Conservation (phyloP, 2,888 invertebrate genomes). For the Odontomyia ornata region DNA sequence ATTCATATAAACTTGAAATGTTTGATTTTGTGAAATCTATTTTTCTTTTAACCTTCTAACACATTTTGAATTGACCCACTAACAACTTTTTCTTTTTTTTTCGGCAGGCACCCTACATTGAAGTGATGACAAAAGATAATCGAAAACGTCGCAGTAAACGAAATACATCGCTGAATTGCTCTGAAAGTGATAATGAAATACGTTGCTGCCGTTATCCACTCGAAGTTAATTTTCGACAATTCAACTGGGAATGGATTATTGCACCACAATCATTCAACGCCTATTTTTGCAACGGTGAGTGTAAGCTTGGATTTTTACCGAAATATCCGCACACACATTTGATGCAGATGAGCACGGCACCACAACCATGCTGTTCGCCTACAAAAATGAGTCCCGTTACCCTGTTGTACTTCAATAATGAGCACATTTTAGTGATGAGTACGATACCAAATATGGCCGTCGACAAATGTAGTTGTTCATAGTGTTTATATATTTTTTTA, state of each 20-base stretch:
- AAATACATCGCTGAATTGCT: conserved; percentile 84
- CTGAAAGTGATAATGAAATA: conserved; percentile 75
- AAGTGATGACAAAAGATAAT: conserved; percentile 59
- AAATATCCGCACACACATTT: conserved; percentile 89
- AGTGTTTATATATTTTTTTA: conserved; percentile 55
- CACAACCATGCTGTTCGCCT: conserved; percentile 93
- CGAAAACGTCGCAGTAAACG: conserved; percentile 75
- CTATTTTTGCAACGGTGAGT: conserved; percentile 95
- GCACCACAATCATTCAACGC: conserved; percentile 95
- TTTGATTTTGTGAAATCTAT: too few species aligned
- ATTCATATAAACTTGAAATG: too few species aligned
- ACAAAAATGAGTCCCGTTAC: conserved; percentile 86
- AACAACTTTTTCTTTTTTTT: too few species aligned
- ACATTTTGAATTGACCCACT: too few species aligned
- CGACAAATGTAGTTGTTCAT: conserved; percentile 91
- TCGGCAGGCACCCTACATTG: conserved; percentile 60
- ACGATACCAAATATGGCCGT: conserved; percentile 94
- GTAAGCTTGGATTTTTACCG: conserved; percentile 86
- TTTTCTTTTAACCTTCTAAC: too few species aligned
- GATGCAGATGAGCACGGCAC: conserved; percentile 82
- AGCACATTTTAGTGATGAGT: conserved; percentile 86
- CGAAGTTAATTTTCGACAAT: conserved; percentile 83
- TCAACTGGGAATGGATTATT: conserved; percentile 98
- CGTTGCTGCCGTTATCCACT: conserved; percentile 95
- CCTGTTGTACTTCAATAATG: conserved; percentile 91